Evolutionary conservation across 2,888 invertebrate genomes (phyloP), one percentile per base, ranked within the genome.

Genomic region (Eremobia ochroleuca): DNA sequence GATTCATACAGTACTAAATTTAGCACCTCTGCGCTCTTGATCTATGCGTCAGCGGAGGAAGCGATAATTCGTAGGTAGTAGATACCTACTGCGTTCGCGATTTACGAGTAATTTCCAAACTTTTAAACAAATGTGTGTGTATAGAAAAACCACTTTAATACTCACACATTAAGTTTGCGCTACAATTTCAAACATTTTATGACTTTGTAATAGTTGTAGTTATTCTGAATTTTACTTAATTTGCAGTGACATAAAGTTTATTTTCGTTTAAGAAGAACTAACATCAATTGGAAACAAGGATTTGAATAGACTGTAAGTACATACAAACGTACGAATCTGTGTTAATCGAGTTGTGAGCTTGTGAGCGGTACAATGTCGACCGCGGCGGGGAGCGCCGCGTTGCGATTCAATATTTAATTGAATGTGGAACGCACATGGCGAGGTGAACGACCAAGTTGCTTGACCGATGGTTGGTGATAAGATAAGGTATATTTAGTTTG

Each of bases 331-430:
- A 91, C 87, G 87, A 91, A 92, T 92, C 90, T 90, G 92, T 92
- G 92, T 93, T 93, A 94, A 94, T 93, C 91, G 86, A 78, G 77
- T 83, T 85, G 87, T 83, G 91, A 83, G 82, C 74, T 83, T 85
- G 87, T 83, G 91, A 83, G 82, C 74, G 74, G 75, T 89, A 92
- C 93, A 93, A 92, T 90, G 92, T 88, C 81, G 79, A 89, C 85
- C 89, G 85, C 91, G 82, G 89, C 89, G 86, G 91, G 92, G 91
- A 87, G 90, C 90, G 81, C 85, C 88, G 89, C 88, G 89, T 88
- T 88, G 87, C 92, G 91, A 94, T 94, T 94, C 93, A 96, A 95
- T 95, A 93, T 95, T 95, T 95, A 94, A 96, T 96, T 94, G 93
- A 94, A 95, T 93, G 92, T 93, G 88, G 92, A 93, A 90, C 93